phyloP scores from a whole-genome alignment of 2,888 invertebrate genomes.

The Epicampocera succincta region DNA sequence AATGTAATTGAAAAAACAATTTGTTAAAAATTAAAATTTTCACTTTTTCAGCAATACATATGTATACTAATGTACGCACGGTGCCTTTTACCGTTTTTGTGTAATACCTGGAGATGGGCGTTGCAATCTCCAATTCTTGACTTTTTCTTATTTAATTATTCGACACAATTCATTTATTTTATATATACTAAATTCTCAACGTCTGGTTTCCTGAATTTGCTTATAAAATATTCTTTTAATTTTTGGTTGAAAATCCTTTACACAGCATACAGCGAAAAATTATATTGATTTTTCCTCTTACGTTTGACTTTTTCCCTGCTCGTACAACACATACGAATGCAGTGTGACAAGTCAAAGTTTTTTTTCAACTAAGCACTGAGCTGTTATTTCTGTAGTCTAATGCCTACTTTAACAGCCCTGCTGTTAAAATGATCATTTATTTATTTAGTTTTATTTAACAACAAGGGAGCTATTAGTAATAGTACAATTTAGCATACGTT shows the following conservation, averaged over 20 bases:
- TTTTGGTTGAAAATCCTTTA: constrained; percentile 53
- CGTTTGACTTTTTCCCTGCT: constrained; percentile 71
- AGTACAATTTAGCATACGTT: too few relatives aligned
- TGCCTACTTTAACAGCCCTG: constrained; percentile 9
- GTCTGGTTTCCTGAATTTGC: constrained; percentile 28
- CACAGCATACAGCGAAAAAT: constrained; percentile 75
- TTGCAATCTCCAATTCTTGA: constrained; percentile 43
- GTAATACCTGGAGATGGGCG: constrained; percentile 67
- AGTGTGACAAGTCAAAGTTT: constrained; percentile 58
- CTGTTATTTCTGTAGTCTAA: background rate
- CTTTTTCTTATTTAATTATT: constrained; percentile 30
- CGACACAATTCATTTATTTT: constrained; percentile 11
- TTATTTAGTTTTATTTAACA: too few relatives aligned
- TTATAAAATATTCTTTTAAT: constrained; percentile 33
- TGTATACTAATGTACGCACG: constrained; percentile 29
- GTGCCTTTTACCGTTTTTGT: constrained; percentile 64
- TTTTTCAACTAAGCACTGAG: constrained; percentile 16
- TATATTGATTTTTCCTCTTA: constrained; percentile 80
- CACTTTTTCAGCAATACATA: constrained; percentile 32
- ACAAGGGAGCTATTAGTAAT: too few relatives aligned
- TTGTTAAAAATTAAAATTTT: constrained; percentile 50
- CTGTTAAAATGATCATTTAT: background rate
- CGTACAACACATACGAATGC: constrained; percentile 51
- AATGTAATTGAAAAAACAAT: constrained; percentile 23
- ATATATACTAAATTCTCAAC: constrained; percentile 10